Evolutionary conservation across 1,140 invertebrate species (phyloP), one percentile per base, ranked within the genome.

Genomic region (Asobara japonica): DNA sequence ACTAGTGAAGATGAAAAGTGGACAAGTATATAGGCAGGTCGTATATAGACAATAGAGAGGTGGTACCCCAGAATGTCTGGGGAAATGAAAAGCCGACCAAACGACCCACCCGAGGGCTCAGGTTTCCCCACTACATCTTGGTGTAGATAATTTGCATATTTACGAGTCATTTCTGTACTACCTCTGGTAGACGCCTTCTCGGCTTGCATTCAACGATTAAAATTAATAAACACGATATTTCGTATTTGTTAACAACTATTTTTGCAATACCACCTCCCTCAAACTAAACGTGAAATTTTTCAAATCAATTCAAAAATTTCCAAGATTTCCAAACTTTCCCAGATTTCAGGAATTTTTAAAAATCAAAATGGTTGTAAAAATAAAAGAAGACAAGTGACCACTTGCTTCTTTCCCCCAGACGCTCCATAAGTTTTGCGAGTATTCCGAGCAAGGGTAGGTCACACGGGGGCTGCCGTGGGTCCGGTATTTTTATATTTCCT

Each of bases 401-500:
- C n/a, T 51, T 51, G 16, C 71, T 77, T 81, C 69, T 65, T 71
- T 76, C 31, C 76, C 71, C 61, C 73, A 74, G 73, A 79, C 77
- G 75, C 78, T 84, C 83, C 84, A 83, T 84, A 84, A 84, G 75
- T 69, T 66, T 38, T 31, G 69, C 66, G 61, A 29, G 7, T 27
- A 38, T 18, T 67, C 66, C 62, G 29, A 45, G 65, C 56, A 69
- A 25, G 56, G 30, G 66, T 1, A 27, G 48, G 48, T 51, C 51
- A 27, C 25, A 22, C 22, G 20, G 22, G 20, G 4, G 25, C 51
- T 22, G 7, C 3, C 22, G 18, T 25, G 22, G 20, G n/a, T 27
- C 51, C 22, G 3, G 51, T 56, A 85, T 85, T 86, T 84, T 85
- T 84, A 81, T 83, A 80, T 83, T 81, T 84, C n/a, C 77, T 82